Evolutionary conservation across 23 tunicate genomes (phyloP), one percentile per base, ranked within the genome.

Genomic region (Ascidia mentula): DNA sequence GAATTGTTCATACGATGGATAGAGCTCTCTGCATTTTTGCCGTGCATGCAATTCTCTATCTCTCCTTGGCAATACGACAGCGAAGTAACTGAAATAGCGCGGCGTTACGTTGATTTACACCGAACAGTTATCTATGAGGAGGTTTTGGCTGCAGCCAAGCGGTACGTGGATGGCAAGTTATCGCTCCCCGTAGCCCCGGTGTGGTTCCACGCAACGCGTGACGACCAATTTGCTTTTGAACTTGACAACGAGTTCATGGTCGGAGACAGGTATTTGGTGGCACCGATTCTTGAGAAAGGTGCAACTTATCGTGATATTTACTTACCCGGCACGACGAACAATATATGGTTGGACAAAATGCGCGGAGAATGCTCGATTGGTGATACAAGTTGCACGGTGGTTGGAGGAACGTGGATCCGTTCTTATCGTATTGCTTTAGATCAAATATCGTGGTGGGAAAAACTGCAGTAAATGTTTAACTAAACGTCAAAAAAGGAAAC

Each of bases 391-490:
- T 85, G 89, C 34, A 36, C 59, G 13, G 59, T 78, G 0, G 13
- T 18, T 22, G 95, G 95, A 7, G 95, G 95, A 60, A 34, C 26
- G 37, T 83, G 85, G 88, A 15, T 89, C n/a, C 13, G 22, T 1
- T 61, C 77, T 0, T 89, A 83, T 74, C 53, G 73, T 18, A 72
- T 89, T 5, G 40, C 46, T 34, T 46, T 89, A 28, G 46, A 83
- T 38, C 77, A 89, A 79, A 89, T 89, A 73, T 89, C 95, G 0
- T 89, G 95, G 95, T 89, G 95, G 95, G 95, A 89, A 80, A 79
- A 73, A 53, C 2, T 53, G 13, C 7, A 26, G 13, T 1, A 53
- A 53, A n/a, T n/a, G n/a, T n/a, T n/a, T n/a, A n/a, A n/a, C n/a
- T n/a, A n/a, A n/a, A n/a, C n/a, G n/a, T n/a, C n/a, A n/a, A n/a